Conservation (phyloP, 92 coral and sea anemone species). For the Phenganax marumi region DNA sequence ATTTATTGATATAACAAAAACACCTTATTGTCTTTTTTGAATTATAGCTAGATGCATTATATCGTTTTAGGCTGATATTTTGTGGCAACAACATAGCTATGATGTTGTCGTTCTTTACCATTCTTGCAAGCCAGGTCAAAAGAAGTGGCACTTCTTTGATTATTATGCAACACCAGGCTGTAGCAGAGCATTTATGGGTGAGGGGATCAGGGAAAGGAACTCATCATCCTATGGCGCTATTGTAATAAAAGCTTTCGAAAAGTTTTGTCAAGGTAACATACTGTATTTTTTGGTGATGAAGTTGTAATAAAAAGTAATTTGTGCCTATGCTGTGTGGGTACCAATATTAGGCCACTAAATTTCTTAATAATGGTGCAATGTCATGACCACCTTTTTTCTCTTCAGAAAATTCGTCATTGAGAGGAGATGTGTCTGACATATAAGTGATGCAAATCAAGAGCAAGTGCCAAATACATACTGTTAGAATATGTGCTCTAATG, state of each 20-base stretch:
- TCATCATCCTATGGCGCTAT: conserved; percentile 15
- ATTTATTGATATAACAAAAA: neutral
- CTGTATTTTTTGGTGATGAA: too few relatives aligned
- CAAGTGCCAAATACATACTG: neutral
- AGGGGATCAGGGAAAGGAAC: conserved; percentile 1
- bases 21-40: too few relatives aligned
- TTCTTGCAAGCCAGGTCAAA: conserved; percentile 22
- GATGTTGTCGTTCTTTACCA: too few relatives aligned
- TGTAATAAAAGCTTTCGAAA: conserved; percentile 32
- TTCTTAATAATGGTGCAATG: neutral
- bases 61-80: conserved; percentile 31
- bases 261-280: conserved; percentile 28
- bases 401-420: neutral
- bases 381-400: neutral
- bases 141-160: conserved; percentile 30
- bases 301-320: too few relatives aligned
- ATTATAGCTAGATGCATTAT: too few relatives aligned
- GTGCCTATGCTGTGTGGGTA: too few relatives aligned
- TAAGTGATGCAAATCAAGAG: neutral
- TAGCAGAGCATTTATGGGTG: conserved; percentile 13
- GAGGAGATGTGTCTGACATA: too few relatives aligned
- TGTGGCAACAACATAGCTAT: conserved; percentile 34
- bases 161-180: too few relatives aligned
- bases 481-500: too few relatives aligned
- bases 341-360: too few relatives aligned